A percentile compares a stretch with the other conserved stretches of the same genome.
Evolutionary conservation across 2,888 invertebrate species (phyloP).

Genomic region (Arrhopalites spinosus): DNA sequence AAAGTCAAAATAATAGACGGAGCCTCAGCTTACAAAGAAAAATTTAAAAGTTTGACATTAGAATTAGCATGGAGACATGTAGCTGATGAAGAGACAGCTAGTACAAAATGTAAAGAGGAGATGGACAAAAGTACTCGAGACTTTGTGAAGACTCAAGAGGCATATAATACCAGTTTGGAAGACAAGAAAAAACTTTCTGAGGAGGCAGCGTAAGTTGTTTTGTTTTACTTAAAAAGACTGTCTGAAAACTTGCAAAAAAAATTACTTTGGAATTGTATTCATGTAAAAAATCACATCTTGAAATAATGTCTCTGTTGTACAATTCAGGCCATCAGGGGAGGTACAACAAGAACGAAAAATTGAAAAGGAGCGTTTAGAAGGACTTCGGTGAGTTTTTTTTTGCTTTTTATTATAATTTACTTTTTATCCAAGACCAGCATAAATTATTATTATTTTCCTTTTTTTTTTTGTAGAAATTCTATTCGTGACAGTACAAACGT

Average conservation of each 20-base stretch:
- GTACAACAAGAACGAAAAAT: neutral
- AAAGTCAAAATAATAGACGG: slow-evolving; percentile 28
- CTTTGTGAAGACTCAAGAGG: slow-evolving; percentile 6
- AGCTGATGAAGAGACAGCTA: slow-evolving; percentile 25
- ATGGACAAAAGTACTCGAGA: neutral
- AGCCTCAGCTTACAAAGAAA: slow-evolving; percentile 16
- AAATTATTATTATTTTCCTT: too few relatives aligned
- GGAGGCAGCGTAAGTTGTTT: neutral
- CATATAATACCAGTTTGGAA: slow-evolving; percentile 9
- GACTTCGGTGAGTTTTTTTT: too few relatives aligned
- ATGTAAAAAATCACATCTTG: too few relatives aligned
- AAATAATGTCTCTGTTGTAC: neutral
- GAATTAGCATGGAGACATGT: slow-evolving; percentile 40
- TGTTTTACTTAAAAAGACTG: neutral
- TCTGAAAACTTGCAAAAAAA: neutral
- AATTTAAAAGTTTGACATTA: neutral
- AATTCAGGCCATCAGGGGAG: slow-evolving; percentile 12
- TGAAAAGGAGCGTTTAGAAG: neutral
- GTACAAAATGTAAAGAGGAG: slow-evolving; percentile 7
- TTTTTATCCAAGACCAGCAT: too few relatives aligned
- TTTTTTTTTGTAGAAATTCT: too few relatives aligned
- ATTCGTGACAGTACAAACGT: neutral
- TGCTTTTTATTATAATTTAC: too few relatives aligned
- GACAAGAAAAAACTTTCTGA: neutral
- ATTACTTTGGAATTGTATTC: neutral